These are phyloP conservation scores for Hippocampus guttulatus DNA, from an alignment of 2,113 vertebrate genomes.

Conservation along the genomic window DNA sequence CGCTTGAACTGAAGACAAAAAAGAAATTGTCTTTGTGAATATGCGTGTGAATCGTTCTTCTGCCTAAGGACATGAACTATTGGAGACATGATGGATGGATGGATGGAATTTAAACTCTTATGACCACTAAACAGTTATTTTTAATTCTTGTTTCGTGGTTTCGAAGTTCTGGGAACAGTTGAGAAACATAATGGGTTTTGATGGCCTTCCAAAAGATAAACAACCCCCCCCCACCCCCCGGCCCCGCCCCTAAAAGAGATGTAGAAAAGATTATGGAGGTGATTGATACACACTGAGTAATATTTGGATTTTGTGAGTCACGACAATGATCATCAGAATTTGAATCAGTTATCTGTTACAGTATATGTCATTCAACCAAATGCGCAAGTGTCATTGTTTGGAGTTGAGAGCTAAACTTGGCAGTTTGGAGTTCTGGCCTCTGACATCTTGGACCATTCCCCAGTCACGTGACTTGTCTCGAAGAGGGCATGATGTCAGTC, in stretches of 20 bases:
- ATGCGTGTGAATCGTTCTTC: no score
- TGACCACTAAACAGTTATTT: no score
- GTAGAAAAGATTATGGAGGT: no score
- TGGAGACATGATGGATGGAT: no score
- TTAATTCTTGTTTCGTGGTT: no score
- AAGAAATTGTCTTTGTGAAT: no score
- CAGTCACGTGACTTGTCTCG: slow-evolving; percentile 48
- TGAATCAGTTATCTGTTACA: neutral
- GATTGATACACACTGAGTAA: neutral
- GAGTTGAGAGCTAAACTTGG: neutral
- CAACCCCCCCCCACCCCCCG: no score
- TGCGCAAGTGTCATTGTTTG: neutral
- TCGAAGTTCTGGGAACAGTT: neutral
- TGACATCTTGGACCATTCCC: slow-evolving; percentile 8
- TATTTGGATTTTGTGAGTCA: neutral
- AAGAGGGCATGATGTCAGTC: slow-evolving; percentile 47
- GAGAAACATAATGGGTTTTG: neutral
- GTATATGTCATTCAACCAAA: neutral
- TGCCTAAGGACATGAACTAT: no score
- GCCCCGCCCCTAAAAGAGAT: neutral
- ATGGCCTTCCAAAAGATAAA: neutral
- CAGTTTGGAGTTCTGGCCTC: slow-evolving; percentile 14
- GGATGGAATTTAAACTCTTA: no score
- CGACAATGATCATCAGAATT: neutral
- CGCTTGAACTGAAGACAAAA: no score